Evolutionary conservation across 2,888 invertebrate species (phyloP).

Genomic region (Nasonia oneida): DNA sequence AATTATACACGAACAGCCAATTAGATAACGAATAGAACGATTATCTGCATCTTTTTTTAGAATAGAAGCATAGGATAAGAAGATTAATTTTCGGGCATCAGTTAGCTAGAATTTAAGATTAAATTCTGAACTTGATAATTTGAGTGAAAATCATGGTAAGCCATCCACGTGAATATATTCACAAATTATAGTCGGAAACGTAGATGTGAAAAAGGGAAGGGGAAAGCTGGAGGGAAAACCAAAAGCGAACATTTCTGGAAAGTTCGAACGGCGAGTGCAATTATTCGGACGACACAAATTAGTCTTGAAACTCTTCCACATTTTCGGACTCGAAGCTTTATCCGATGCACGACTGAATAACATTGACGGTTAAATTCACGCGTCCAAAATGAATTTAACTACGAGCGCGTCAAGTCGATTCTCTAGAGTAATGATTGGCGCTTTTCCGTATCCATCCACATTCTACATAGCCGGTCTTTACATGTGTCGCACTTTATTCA

Average conservation of each 20-base stretch:
- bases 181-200: not conserved
- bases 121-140: not conserved
- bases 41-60: no score
- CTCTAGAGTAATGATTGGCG: not conserved
- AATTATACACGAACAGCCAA: not conserved
- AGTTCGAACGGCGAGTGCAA: slow-evolving; percentile 20
- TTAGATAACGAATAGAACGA: no score
- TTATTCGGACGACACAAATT: slow-evolving; percentile 36
- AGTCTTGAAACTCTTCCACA: slow-evolving; percentile 35
- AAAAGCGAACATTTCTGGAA: not conserved
- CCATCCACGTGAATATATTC: slow-evolving; percentile 19
- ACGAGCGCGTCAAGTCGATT: slow-evolving; percentile 41
- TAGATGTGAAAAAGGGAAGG: slow-evolving; percentile 9
- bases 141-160: slow-evolving; percentile 4
- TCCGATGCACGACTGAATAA: slow-evolving; percentile 18
- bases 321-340: slow-evolving; percentile 20
- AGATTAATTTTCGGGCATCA: not conserved
- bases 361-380: slow-evolving; percentile 41
- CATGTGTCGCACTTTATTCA: not conserved
- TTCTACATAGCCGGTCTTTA: not conserved
- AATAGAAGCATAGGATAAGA: not conserved
- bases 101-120: not conserved
- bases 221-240: not conserved
- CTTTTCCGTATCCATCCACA: not conserved
- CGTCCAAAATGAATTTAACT: slow-evolving; percentile 17